Evolutionary conservation across 2,113 vertebrate species (phyloP), one percentile per base, ranked within the genome.

Genomic region (Isurus oxyrinchus): DNA sequence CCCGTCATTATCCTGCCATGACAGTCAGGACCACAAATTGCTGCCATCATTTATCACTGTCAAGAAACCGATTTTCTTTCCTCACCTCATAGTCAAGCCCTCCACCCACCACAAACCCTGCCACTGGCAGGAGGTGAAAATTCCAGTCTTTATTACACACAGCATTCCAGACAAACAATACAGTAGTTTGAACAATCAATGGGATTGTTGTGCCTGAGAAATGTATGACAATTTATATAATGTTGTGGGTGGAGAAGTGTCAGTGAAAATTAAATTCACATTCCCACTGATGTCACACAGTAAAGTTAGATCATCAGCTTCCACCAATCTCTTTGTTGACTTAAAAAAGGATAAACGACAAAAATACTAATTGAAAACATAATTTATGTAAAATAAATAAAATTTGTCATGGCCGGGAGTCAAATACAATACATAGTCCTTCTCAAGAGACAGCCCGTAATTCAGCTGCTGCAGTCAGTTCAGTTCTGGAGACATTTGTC

Each of bases 351-450:
- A 61, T 5, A 67, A 53, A 95, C 40, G 69, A 69, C 25, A 76
- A 76, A 55, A 95, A 44, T 66, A 35, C 5, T 53, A 14, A 95
- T 72, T 95, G 66, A 55, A 95, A 72, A 72, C 67, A 95, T 55
- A 95, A 69, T 76, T 69, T 95, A 95, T 69, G 66, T 35, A 53
- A 69, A 95, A 95, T 95, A 72, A 95, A 53, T 95, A 72, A 95
- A 55, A 14, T 72, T 67, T 72, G 44, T 55, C 0, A 19, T 76
- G 66, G 31, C 67, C 40, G 2, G 35, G 44, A 95, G 94, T 95
- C 94, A 95, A 25, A 76, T 55, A 13, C 49, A 44, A 76, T 49
- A 31, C 8, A 69, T 16, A 55, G 31, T 44, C 44, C 44, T 25
- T 72, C 67, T 69, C 44, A 55, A 31, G 35, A 95, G 59, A 69